Conservation (phyloP, 2,888 invertebrate species). For the Caenorhabditis auriculariae region DNA sequence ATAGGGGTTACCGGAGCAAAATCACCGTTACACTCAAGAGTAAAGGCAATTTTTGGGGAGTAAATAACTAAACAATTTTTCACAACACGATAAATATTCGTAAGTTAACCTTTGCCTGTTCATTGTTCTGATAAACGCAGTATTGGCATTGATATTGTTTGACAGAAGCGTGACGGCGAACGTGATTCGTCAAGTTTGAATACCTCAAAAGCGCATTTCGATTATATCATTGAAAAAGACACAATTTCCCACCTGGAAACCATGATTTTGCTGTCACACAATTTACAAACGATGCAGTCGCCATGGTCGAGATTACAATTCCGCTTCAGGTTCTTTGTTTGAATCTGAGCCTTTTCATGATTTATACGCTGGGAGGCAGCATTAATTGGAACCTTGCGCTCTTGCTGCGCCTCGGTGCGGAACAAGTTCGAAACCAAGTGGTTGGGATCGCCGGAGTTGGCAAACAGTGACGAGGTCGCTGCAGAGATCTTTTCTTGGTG, state of each 20-base stretch:
- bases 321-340: no score
- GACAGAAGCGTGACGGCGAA: conserved; percentile 43
- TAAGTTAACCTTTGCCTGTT: conserved; percentile 42
- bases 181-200: conserved; percentile 47
- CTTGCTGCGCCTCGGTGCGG: no score
- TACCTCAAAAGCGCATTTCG: neutral
- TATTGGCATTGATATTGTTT: conserved; percentile 52
- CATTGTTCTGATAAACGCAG: conserved; percentile 51
- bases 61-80: neutral
- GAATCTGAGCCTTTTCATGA: no score
- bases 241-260: conserved; percentile 26
- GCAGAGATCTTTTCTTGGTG: no score
- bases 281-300: conserved; percentile 8
- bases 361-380: no score
- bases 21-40: no score
- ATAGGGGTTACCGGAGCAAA: no score
- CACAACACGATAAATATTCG: neutral
- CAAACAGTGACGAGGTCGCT: no score
- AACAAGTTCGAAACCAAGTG: neutral
- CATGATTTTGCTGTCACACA: conserved; percentile 41
- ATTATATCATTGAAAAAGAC: neutral
- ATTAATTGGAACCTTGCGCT: no score
- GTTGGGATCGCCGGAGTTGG: conserved; percentile 1
- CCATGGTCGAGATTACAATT: no score
- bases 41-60: neutral